Percentiles rank a stretch among this genome's conserved stretches.
Conservation (phyloP, 2,888 invertebrate genomes). For the Synanthedon tipuliformis region DNA sequence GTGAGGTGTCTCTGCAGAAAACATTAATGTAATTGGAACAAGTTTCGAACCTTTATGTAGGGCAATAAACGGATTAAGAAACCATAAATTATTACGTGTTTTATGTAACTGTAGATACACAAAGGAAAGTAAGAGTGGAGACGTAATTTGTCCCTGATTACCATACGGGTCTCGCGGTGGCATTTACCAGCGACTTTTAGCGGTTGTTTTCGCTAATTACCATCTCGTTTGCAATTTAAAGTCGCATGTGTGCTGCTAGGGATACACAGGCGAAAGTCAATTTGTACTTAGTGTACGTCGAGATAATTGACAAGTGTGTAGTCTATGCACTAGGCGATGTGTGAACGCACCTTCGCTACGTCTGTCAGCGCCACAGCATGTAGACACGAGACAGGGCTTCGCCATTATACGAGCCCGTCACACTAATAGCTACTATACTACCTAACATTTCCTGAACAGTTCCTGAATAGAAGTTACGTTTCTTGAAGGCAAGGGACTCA, state of each 20-base stretch:
- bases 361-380: conserved; percentile 19
- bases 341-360: conserved; percentile 35
- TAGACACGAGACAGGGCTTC: conserved; percentile 15
- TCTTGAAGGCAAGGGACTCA: conserved; percentile 2
- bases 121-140: conserved; percentile 59
- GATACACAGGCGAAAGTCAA: conserved; percentile 46
- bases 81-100: conserved; percentile 41
- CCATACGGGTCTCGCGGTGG: conserved; percentile 52
- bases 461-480: conserved; percentile 30
- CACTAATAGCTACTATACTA: conserved; percentile 23
- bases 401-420: conserved; percentile 38
- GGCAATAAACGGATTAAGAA: conserved; percentile 50
- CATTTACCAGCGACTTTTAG: conserved; percentile 54
- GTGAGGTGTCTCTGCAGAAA: neutral
- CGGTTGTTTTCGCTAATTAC: conserved; percentile 63
- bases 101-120: conserved; percentile 51
- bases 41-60: conserved; percentile 15
- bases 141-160: conserved; percentile 66
- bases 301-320: conserved; percentile 52
- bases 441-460: conserved; percentile 45
- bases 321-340: conserved; percentile 21
- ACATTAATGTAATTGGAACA: neutral
- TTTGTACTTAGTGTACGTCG: conserved; percentile 38
- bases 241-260: conserved; percentile 29
- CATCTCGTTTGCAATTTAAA: conserved; percentile 68